Evolutionary conservation across 2,113 vertebrate species (phyloP), one percentile per base, ranked within the genome.

Genomic region (Oryzias celebensis): DNA sequence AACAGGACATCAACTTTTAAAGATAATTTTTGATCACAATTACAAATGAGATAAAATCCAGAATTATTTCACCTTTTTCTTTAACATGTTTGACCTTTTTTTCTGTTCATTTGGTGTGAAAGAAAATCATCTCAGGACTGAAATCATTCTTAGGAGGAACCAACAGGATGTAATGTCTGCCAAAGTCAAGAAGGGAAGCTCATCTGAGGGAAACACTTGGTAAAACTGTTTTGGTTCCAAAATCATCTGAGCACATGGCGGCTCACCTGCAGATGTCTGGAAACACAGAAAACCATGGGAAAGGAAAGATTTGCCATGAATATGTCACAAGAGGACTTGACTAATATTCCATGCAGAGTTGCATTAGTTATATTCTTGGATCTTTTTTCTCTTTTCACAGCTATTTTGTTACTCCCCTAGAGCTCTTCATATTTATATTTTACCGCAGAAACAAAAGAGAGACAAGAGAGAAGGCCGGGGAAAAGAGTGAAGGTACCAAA

Each of bases 221-320:
- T 53, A 71, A 84, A 84, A 79, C 81, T 81, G 51, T 57, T 46
- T 44, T 6, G 28, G 53, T 64, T 81, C 75, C 80, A 87, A 82
- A 82, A 75, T 67, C 71, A 79, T 77, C 80, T 4, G 51, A 73
- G 77, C 6, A 41, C 36, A 63, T 24, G 53, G 45, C 31, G 36
- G 23, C 18, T 18, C 5, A 36, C 49, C 54, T 59, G 61, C 72
- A 50, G 53, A 60, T 54, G 72, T 24, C 58, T 63, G 58, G 67
- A 76, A 51, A 36, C 20, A 48, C 74, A 48, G 18, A 81, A 84
- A 43, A 85, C 75, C 76, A 80, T 0, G 14, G 46, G 31, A 62
- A 64, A 51, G 66, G 73, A 69, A 73, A 68, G 73, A 70, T 80
- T 78, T 71, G 56, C 75, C 58, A 51, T 67, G 71, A 51, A 77